Conservation (phyloP, 2,888 invertebrate species). For the Eretmocerus hayati region DNA sequence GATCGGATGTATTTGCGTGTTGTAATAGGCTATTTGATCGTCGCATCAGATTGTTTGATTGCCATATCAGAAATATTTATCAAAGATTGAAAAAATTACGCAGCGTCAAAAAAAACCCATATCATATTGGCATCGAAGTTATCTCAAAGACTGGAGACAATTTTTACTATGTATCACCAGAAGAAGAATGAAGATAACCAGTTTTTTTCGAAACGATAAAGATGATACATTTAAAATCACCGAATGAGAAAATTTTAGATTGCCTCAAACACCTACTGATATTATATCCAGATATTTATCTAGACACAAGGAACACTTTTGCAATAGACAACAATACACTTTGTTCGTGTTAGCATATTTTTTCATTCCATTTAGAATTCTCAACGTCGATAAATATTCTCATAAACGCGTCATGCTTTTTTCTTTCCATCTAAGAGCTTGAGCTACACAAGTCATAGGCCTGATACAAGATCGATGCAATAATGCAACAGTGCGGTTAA, state of each 20-base stretch:
- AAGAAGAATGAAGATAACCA: too few relatives aligned
- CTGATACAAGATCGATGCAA: slow-evolving; percentile 15
- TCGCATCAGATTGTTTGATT: slow-evolving; percentile 10
- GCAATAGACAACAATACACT: slow-evolving; percentile 22
- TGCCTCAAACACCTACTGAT: slow-evolving; percentile 18
- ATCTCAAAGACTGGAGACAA: too few relatives aligned
- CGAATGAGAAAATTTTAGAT: slow-evolving; percentile 19
- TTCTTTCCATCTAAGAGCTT: slow-evolving; percentile 15
- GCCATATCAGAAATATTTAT: slow-evolving; percentile 12
- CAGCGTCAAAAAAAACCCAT: too few relatives aligned
- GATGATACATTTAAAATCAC: too few relatives aligned
- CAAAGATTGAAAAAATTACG: too few relatives aligned
- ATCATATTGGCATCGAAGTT: too few relatives aligned
- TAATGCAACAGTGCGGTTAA: too few relatives aligned
- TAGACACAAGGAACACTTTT: slow-evolving; percentile 23
- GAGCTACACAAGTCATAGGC: slow-evolving; percentile 5
- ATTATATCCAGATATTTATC: slow-evolving; percentile 13
- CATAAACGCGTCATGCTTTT: slow-evolving; percentile 18
- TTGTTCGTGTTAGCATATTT: slow-evolving; percentile 16
- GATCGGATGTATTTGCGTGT: slow-evolving; percentile 2
- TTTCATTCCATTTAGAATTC: slow-evolving; percentile 1
- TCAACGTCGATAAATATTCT: slow-evolving; percentile 18
- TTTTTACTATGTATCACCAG: too few relatives aligned
- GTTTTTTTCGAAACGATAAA: too few relatives aligned
- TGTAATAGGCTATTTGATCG: slow-evolving; percentile 20